Percentiles rank a stretch among this genome's conserved stretches.
These are phyloP conservation scores for Argentina silus DNA, from an alignment of 2,797 vertebrate species.

Conservation along the genomic window DNA sequence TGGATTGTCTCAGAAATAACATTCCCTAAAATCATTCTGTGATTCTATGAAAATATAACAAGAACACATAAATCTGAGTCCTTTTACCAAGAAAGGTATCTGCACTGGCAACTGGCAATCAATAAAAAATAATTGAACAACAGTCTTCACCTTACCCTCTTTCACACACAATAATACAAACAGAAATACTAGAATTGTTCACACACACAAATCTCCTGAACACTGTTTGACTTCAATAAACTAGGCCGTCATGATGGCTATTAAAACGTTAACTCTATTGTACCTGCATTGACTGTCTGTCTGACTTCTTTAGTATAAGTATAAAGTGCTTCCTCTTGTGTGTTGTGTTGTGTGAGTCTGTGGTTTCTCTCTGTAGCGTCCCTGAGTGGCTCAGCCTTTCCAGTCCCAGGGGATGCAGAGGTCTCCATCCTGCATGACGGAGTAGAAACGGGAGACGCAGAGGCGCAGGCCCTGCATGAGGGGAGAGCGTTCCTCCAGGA, in stretches of 20 bases:
- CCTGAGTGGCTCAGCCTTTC: constrained; percentile 78
- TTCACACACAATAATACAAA: constrained; percentile 3
- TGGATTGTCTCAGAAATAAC: neutral
- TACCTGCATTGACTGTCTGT: neutral
- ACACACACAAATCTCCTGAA: neutral
- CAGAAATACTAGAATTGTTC: neutral
- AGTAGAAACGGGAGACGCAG: constrained; percentile 91
- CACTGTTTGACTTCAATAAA: constrained; percentile 2
- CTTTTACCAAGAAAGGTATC: neutral
- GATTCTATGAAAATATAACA: neutral
- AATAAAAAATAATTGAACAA: neutral
- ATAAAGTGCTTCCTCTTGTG: constrained; percentile 34
- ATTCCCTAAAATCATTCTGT: neutral
- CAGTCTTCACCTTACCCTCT: neutral
- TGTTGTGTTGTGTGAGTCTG: neutral
- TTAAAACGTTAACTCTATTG: neutral
- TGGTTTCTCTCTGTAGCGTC: neutral
- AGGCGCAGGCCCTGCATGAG: constrained; percentile 86
- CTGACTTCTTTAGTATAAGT: neutral
- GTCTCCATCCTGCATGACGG: constrained; percentile 94
- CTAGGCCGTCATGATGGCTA: neutral
- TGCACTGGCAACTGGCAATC: neutral
- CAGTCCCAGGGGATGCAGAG: constrained; percentile 97
- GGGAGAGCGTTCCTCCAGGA: constrained; percentile 79
- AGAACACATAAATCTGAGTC: neutral